These are phyloP conservation scores for Platyura marginata DNA, from an alignment of 1,140 invertebrate species.

Conservation along the genomic window DNA sequence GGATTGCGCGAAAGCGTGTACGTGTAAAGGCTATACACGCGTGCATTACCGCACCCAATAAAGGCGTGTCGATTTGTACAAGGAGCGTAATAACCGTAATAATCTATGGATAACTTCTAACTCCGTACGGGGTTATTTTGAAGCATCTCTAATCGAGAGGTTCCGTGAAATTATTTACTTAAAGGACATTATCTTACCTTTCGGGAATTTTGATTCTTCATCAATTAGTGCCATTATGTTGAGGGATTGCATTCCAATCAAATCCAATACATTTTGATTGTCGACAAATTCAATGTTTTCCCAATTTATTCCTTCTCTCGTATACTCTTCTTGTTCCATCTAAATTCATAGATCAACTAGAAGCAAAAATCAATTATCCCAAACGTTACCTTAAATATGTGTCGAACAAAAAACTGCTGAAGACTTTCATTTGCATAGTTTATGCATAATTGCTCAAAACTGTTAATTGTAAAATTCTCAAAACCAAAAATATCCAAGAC, in stretches of 20 bases:
- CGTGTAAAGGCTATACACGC: too few relatives aligned
- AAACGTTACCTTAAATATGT: constrained; percentile 56
- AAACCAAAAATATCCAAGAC: constrained; percentile 95
- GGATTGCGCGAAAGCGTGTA: too few relatives aligned
- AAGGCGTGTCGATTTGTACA: too few relatives aligned
- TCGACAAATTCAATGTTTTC: constrained; percentile 82
- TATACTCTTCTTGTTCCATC: constrained; percentile 86
- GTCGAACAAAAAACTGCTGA: constrained; percentile 90
- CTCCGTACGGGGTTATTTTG: too few relatives aligned
- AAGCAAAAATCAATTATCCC: not conserved
- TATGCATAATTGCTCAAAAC: constrained; percentile 93
- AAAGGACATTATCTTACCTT: too few relatives aligned
- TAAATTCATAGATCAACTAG: constrained; percentile 27
- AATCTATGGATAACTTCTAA: too few relatives aligned
- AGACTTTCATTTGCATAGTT: constrained; percentile 96
- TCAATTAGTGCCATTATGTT: constrained; percentile 87
- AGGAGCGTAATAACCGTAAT: too few relatives aligned
- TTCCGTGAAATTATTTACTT: too few relatives aligned
- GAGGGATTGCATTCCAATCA: constrained; percentile 74
- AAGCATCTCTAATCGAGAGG: too few relatives aligned
- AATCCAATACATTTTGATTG: constrained; percentile 78
- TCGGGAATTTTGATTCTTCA: constrained; percentile 87
- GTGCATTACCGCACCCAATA: too few relatives aligned
- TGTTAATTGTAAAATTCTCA: constrained; percentile 83
- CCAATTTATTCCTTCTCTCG: constrained; percentile 80